Conservation (phyloP, 2,888 invertebrate species). For the Uropetala carovei region DNA sequence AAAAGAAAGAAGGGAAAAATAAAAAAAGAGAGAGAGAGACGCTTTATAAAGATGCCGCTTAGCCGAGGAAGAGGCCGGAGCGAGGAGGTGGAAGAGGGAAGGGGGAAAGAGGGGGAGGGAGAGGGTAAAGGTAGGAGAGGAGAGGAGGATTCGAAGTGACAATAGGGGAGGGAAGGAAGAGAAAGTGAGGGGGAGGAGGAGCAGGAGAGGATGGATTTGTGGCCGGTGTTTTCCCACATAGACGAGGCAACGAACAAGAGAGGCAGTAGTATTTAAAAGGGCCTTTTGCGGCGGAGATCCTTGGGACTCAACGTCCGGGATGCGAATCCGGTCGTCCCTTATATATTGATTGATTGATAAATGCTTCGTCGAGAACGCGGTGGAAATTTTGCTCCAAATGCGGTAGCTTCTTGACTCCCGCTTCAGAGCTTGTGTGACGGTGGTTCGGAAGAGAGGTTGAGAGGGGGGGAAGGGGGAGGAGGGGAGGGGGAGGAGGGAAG, state of each 20-base stretch:
- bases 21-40: background rate
- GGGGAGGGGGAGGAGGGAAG: background rate
- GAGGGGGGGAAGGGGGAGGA: background rate
- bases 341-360: slow-evolving; percentile 62
- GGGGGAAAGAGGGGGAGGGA: background rate
- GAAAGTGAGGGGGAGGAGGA: background rate
- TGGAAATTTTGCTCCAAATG: slow-evolving; percentile 59
- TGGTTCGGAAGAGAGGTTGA: background rate
- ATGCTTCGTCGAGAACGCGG: slow-evolving; percentile 23
- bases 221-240: background rate
- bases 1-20: background rate
- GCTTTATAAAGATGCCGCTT: background rate
- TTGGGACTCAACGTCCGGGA: slow-evolving; percentile 44
- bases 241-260: background rate
- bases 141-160: no score
- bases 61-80: background rate
- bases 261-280: slow-evolving; percentile 34
- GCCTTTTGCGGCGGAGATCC: slow-evolving; percentile 38
- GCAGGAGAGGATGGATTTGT: slow-evolving; percentile 1
- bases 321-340: slow-evolving; percentile 32
- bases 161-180: background rate
- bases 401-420: slow-evolving; percentile 49
- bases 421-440: slow-evolving; percentile 21
- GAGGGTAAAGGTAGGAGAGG: background rate
- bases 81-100: no score